Evolutionary conservation across 37 sponge, comb jelly and placozoan genomes (phyloP).

Genomic region (Lycopodina hypogea): DNA sequence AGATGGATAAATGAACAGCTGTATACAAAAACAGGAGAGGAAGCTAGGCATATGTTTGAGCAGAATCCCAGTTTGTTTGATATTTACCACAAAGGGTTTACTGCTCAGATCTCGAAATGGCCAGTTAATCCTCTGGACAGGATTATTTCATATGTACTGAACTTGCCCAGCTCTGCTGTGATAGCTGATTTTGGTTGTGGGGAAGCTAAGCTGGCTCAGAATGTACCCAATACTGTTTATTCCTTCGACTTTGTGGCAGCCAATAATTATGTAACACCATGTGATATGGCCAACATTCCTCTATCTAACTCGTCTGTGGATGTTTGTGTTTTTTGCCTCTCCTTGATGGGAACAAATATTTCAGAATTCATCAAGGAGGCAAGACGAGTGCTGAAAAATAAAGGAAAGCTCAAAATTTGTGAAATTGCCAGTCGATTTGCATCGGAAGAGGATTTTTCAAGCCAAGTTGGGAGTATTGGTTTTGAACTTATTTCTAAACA

Average conservation of each 20-base stretch:
- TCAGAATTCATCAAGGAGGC: constrained; percentile 86
- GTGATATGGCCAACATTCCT: constrained; percentile 91
- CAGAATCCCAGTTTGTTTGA: constrained; percentile 74
- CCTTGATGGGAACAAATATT: constrained; percentile 95
- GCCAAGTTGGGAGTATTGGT: constrained; percentile 56
- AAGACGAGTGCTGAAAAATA: constrained; percentile 59
- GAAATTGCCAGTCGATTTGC: constrained; percentile 83
- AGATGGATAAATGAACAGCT: constrained; percentile 94
- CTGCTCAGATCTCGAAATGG: constrained; percentile 85
- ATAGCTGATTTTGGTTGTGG: constrained; percentile 98
- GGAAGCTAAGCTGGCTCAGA: constrained; percentile 75
- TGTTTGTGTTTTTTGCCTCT: constrained; percentile 90
- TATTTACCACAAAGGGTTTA: constrained; percentile 86
- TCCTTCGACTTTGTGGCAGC: constrained; percentile 91
- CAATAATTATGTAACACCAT: constrained; percentile 74
- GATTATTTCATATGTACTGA: constrained; percentile 62
- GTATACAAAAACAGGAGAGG: constrained; percentile 69
- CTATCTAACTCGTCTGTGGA: constrained; percentile 63
- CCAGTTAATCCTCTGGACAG: constrained; percentile 87
- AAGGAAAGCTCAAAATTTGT: constrained; percentile 75
- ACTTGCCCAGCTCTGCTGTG: constrained; percentile 42
- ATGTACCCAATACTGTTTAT: constrained; percentile 70
- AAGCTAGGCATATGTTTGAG: constrained; percentile 75
- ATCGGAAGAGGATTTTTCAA: constrained; percentile 60
- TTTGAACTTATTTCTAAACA: constrained; percentile 56